Evolutionary conservation across 1,140 invertebrate species (phyloP).

Genomic region (Tribolium castaneum): DNA sequence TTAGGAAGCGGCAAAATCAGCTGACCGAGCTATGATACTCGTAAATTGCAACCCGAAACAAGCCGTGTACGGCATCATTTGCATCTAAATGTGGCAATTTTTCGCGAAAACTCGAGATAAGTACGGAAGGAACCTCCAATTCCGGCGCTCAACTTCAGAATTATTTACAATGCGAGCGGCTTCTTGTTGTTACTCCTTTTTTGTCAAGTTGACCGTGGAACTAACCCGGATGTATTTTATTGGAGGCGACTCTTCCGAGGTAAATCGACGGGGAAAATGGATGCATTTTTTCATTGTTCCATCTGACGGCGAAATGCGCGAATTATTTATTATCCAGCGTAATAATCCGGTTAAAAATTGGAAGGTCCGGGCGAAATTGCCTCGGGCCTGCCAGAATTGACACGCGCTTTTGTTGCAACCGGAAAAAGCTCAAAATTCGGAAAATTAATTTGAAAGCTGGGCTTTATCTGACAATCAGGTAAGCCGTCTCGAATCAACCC

Average conservation of each 20-base stretch:
- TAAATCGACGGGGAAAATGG: no score
- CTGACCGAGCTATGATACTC: constrained; percentile 21
- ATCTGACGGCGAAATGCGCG: neutral
- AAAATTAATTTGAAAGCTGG: neutral
- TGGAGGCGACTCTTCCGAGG: no score
- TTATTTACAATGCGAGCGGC: constrained; percentile 2
- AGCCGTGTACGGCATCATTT: constrained; percentile 13
- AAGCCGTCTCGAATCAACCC: neutral
- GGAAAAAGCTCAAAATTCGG: constrained; percentile 11
- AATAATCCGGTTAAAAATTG: neutral
- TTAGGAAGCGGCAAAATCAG: constrained; percentile 21
- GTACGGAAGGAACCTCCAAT: constrained; percentile 19
- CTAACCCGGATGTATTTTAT: neutral
- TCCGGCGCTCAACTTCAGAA: constrained; percentile 9
- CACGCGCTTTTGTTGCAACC: neutral
- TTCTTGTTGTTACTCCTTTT: neutral
- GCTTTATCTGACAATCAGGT: constrained; percentile 7
- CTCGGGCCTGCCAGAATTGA: neutral
- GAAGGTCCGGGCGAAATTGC: neutral
- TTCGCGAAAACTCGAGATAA: constrained; percentile 26
- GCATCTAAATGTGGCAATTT: constrained; percentile 35
- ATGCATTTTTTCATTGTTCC: neutral
- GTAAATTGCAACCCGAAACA: constrained; percentile 32
- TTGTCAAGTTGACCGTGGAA: neutral
- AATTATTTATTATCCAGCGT: neutral